These are phyloP conservation scores for Erythrolamprus reginae DNA, from an alignment of 2,113 vertebrate species.

Conservation along the genomic window DNA sequence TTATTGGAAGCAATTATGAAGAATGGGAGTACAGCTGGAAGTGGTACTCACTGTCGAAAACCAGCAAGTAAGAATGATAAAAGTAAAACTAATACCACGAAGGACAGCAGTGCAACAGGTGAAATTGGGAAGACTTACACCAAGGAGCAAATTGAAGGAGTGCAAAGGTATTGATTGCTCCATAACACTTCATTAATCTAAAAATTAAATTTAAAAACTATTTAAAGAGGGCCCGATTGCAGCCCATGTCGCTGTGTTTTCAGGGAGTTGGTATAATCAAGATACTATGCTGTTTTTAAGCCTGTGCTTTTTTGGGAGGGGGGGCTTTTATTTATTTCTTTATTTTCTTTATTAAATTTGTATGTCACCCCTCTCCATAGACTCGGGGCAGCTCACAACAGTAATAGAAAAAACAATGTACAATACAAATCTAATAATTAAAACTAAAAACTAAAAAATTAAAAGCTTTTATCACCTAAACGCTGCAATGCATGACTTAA, in stretches of 20 bases:
- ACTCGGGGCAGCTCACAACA: too few relatives aligned
- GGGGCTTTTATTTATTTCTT: too few relatives aligned
- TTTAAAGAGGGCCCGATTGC: neutral
- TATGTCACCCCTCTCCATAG: too few relatives aligned
- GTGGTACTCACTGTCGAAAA: conserved; percentile 74
- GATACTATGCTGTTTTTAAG: neutral
- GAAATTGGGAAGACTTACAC: conserved; percentile 82
- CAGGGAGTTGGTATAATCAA: neutral
- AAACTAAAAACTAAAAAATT: too few relatives aligned
- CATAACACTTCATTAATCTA: conserved; percentile 2
- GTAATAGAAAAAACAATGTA: too few relatives aligned
- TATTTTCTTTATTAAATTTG: too few relatives aligned
- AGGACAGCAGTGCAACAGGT: conserved; percentile 58
- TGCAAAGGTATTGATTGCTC: conserved; percentile 80
- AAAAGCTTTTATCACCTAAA: neutral
- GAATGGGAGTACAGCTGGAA: conserved; percentile 85
- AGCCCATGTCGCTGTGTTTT: neutral
- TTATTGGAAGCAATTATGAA: conserved; percentile 84
- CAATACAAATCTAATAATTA: too few relatives aligned
- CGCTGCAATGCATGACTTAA: neutral
- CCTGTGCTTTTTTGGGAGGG: neutral
- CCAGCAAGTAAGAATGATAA: conserved; percentile 65
- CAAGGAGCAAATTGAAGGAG: conserved; percentile 89
- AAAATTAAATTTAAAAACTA: neutral
- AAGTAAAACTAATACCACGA: conserved; percentile 51